Percentiles rank a stretch among this genome's conserved stretches.
These are phyloP conservation scores for Patella depressa DNA, from an alignment of 2,888 invertebrate genomes.

Conservation along the genomic window DNA sequence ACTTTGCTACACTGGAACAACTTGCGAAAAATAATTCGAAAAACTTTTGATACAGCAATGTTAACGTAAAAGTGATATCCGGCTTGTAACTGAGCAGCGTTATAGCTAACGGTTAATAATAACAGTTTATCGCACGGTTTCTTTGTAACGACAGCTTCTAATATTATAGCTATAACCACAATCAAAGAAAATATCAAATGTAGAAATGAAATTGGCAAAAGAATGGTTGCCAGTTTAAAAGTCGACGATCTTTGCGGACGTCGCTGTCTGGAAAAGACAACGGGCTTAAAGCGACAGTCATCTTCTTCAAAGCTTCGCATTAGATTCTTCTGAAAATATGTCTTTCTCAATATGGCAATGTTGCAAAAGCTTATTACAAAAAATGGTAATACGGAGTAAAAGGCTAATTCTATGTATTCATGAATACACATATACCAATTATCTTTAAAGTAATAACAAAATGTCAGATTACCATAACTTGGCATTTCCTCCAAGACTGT, in stretches of 20 bases:
- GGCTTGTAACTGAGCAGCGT: background rate
- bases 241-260: background rate
- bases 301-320: background rate
- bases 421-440: background rate
- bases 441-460: background rate
- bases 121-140: background rate
- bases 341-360: background rate
- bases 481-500: background rate
- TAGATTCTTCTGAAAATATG: background rate
- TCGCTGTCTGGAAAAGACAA: background rate
- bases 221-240: background rate
- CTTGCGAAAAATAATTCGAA: background rate
- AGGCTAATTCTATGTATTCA: background rate
- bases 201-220: background rate
- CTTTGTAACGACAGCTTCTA: background rate
- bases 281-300: background rate
- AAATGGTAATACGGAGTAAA: background rate
- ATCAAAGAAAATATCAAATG: background rate
- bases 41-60: background rate
- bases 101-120: background rate
- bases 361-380: background rate
- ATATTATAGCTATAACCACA: background rate
- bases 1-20: background rate
- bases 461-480: background rate
- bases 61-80: background rate